These are phyloP conservation scores for Globia sparganii DNA, from an alignment of 2,888 invertebrate species.

Conservation along the genomic window DNA sequence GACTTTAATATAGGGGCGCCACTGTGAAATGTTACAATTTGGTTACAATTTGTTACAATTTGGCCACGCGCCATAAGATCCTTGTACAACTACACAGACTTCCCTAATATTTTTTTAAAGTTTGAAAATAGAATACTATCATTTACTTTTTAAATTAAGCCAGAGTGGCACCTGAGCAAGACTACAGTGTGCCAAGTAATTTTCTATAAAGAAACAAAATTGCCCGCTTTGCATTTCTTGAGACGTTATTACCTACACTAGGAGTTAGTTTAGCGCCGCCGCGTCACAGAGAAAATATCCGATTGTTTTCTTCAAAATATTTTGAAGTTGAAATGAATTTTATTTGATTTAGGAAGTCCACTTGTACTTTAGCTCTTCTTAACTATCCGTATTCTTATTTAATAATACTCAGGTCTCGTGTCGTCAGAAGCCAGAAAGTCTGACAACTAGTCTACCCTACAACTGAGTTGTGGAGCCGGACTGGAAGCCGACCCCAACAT, in stretches of 20 bases:
- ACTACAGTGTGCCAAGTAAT: slow-evolving; percentile 42
- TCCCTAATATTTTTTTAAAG: background rate
- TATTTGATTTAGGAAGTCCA: background rate
- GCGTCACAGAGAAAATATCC: slow-evolving; percentile 8
- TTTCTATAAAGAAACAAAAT: slow-evolving; percentile 59
- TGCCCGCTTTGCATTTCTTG: slow-evolving; percentile 61
- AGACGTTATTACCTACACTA: slow-evolving; percentile 47
- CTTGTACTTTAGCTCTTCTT: too few relatives aligned
- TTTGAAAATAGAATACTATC: background rate
- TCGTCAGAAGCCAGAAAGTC: too few relatives aligned
- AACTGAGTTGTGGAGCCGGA: too few relatives aligned
- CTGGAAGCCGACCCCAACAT: too few relatives aligned
- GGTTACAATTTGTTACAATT: background rate
- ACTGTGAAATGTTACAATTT: background rate
- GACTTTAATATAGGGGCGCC: background rate
- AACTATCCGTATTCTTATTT: too few relatives aligned
- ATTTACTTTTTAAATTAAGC: slow-evolving; percentile 24
- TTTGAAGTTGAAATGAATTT: background rate
- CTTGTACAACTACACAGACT: background rate
- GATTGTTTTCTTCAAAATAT: background rate
- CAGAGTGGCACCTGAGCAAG: background rate
- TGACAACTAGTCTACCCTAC: too few relatives aligned
- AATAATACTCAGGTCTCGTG: too few relatives aligned
- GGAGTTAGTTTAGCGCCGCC: slow-evolving; percentile 33
- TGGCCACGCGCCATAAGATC: too few relatives aligned